Conservation (phyloP, 2,797 vertebrate species). For the Anguilla obscura region DNA sequence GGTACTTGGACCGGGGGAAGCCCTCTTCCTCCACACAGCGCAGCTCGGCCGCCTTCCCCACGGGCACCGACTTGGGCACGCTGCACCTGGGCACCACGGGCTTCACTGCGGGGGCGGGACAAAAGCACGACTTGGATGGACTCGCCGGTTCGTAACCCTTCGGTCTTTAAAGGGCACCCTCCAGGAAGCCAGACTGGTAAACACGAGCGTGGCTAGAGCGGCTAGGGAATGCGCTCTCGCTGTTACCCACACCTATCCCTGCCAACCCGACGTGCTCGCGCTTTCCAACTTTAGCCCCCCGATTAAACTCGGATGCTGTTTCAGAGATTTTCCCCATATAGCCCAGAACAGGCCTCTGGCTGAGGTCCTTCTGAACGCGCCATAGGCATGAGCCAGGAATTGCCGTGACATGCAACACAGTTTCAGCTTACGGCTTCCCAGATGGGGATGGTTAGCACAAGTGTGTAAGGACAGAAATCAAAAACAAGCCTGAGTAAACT, state of each 20-base stretch:
- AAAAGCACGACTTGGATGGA: constrained; percentile 23
- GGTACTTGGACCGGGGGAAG: constrained; percentile 87
- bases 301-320: constrained; percentile 73
- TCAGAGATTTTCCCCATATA: constrained; percentile 76
- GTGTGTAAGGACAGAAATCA: constrained; percentile 29
- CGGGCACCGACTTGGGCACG: constrained; percentile 90
- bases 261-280: constrained; percentile 62
- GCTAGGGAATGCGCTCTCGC: constrained; percentile 44
- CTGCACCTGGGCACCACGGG: constrained; percentile 86
- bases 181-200: constrained; percentile 29
- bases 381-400: constrained; percentile 63
- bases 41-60: constrained; percentile 88
- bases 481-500: background rate
- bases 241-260: constrained; percentile 48
- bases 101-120: constrained; percentile 78
- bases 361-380: constrained; percentile 69
- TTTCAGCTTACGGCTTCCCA: constrained; percentile 68
- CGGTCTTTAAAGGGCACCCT: constrained; percentile 19
- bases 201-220: constrained; percentile 22
- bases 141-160: background rate
- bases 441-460: constrained; percentile 52
- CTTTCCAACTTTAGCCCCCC: constrained; percentile 75
- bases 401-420: constrained; percentile 56
- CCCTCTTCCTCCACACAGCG: constrained; percentile 89
- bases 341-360: constrained; percentile 73